Percentiles rank a stretch among this genome's conserved stretches.
Evolutionary conservation across 2,888 invertebrate species (phyloP).

Genomic region (Tenodera sinensis): DNA sequence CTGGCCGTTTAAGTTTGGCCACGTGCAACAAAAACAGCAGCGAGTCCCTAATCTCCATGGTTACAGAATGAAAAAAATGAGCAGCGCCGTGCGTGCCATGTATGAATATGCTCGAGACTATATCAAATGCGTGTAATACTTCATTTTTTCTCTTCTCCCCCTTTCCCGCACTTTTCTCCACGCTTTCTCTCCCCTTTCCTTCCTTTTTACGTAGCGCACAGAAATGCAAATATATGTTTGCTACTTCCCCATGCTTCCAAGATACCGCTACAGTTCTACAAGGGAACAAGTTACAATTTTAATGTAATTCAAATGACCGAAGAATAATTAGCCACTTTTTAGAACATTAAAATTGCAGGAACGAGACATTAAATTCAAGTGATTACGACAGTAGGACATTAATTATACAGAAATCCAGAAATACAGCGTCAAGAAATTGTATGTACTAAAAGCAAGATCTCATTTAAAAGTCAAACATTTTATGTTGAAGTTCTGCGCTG

Average conservation of each 20-base stretch:
- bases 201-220: not conserved
- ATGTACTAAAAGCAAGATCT: too few relatives aligned
- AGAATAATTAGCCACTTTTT: too few relatives aligned
- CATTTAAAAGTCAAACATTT: too few relatives aligned
- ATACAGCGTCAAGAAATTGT: too few relatives aligned
- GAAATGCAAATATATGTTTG: not conserved
- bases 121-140: not conserved
- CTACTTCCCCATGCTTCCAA: not conserved
- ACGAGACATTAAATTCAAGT: too few relatives aligned
- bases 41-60: not conserved
- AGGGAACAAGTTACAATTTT: not conserved
- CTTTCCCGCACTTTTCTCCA: not conserved
- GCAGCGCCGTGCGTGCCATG: not conserved
- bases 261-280: not conserved
- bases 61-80: not conserved
- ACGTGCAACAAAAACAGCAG: not conserved
- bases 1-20: not conserved
- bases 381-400: too few relatives aligned
- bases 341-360: too few relatives aligned
- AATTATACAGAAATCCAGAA: too few relatives aligned
- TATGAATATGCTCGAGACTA: not conserved
- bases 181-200: not conserved
- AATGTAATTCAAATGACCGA: not conserved
- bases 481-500: too few relatives aligned
- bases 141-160: not conserved